Percentiles rank a stretch among this genome's conserved stretches.
Evolutionary conservation across 2,113 vertebrate genomes (phyloP).

Genomic region (Empidonax alnorum): DNA sequence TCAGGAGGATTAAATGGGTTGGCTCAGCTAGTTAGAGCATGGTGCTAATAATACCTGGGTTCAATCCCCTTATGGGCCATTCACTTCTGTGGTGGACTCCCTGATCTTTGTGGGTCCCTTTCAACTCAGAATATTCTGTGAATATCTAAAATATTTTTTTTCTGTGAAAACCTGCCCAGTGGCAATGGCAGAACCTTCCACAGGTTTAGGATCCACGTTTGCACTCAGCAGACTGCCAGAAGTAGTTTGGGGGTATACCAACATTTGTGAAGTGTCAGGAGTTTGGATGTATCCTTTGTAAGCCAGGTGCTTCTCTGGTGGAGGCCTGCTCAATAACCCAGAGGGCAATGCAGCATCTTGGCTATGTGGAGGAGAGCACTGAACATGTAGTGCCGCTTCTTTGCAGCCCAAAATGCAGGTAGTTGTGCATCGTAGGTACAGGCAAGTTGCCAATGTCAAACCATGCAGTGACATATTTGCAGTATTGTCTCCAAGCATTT

Average conservation of each 20-base stretch:
- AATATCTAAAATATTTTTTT: background rate
- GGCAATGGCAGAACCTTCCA: background rate
- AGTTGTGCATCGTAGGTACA: rapidly evolving
- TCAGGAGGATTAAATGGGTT: background rate
- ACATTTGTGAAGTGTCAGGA: rapidly evolving
- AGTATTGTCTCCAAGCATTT: background rate
- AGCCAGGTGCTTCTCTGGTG: background rate
- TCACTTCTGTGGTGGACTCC: background rate
- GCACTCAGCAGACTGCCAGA: background rate
- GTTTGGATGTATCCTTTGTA: background rate
- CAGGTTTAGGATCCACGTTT: background rate
- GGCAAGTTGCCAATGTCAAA: background rate
- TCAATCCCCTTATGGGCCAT: background rate
- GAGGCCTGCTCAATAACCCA: rapidly evolving
- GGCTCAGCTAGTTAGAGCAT: background rate
- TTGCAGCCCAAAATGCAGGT: background rate
- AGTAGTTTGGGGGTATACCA: background rate
- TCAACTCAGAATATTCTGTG: background rate
- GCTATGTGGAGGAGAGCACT: rapidly evolving
- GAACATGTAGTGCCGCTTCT: background rate
- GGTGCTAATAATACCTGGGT: background rate
- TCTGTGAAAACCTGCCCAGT: background rate
- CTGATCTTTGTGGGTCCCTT: background rate
- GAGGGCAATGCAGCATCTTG: rapidly evolving
- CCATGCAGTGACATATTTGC: background rate